Base-by-base conservation (phyloP, 2,113 vertebrate species). In the Chloroceryle aenea region DNA sequence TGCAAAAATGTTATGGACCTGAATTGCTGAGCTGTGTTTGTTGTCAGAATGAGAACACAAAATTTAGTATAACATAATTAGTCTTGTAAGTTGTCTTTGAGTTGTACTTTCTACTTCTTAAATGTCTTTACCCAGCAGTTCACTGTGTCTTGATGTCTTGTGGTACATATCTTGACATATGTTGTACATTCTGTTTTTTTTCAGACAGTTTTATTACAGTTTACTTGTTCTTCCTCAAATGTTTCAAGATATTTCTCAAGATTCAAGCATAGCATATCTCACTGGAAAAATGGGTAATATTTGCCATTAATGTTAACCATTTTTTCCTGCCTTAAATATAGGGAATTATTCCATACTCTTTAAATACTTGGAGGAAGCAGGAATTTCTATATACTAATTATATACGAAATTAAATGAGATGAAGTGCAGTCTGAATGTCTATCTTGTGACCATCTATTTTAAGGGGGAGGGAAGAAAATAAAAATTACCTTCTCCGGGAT, bases 381-480 rank as follows among this genome's bases (percentile, higher is more conserved):
- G 11, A 73, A 59, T 45, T 40, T 66, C 10, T 53, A 47, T 38
- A 47, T 73, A 67, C 26, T 74, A 3, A 12, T 74, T 67, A 32
- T 32, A 53, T 42, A 27, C 16, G 45, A 34, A 52, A 73, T 29
- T 59, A 52, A 50, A 66, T 29, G 4, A 43, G 7, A 36, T 14
- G 0, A 55, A 62, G 63, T 69, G 20, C 63, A 42, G 9, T 1
- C 29, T 1, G 2, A 50, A 64, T 66, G 43, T 45, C 19, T 78
- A 9, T 38, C 9, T 29, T 2, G 1, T 17, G 8, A 73, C 7
- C 2, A 71, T 10, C 16, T 7, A 29, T 12, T 72, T 71, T 45
- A 50, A 52, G 25, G 7, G 8, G 21, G 4, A 1, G 2, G 27
- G 6, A 7, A 8, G 16, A 2, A 4, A 20, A 7, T 8, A 36